Percentiles rank a stretch among this genome's conserved stretches.
Evolutionary conservation across 2,113 vertebrate genomes (phyloP).

Genomic region (Paratilapia polleni): DNA sequence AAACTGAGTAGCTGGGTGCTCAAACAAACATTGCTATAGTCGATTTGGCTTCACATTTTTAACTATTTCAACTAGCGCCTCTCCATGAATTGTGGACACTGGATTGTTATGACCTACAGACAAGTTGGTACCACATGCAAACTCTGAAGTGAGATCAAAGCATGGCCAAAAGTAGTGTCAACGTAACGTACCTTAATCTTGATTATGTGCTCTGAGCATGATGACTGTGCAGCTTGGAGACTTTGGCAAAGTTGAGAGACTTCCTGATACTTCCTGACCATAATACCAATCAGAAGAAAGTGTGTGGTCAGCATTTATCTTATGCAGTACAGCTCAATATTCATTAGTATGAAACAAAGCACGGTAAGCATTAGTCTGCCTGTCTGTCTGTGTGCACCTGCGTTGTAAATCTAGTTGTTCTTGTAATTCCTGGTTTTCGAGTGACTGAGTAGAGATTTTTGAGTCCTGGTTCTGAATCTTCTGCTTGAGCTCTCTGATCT

Average conservation of each 20-base stretch:
- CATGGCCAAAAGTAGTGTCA: not conserved
- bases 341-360: not conserved
- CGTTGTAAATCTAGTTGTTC: slow-evolving; percentile 88
- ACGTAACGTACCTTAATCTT: slow-evolving; percentile 87
- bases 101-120: not conserved
- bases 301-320: not conserved
- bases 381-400: slow-evolving; percentile 76
- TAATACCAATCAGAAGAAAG: slow-evolving; percentile 16
- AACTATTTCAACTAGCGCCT: not conserved
- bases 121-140: not conserved
- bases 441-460: slow-evolving; percentile 81
- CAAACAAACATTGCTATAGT: too few species aligned
- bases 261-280: slow-evolving; percentile 89
- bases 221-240: slow-evolving; percentile 84
- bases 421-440: slow-evolving; percentile 88
- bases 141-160: not conserved
- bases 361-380: not conserved
- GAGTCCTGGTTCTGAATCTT: slow-evolving; percentile 88
- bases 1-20: not conserved
- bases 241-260: slow-evolving; percentile 84
- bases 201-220: slow-evolving; percentile 85
- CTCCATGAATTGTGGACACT: not conserved
- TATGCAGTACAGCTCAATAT: not conserved
- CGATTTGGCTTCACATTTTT: not conserved
- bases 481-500: slow-evolving; percentile 88